Evolutionary conservation across 2,888 invertebrate genomes (phyloP).

Genomic region (Caenorhabditis sp.): DNA sequence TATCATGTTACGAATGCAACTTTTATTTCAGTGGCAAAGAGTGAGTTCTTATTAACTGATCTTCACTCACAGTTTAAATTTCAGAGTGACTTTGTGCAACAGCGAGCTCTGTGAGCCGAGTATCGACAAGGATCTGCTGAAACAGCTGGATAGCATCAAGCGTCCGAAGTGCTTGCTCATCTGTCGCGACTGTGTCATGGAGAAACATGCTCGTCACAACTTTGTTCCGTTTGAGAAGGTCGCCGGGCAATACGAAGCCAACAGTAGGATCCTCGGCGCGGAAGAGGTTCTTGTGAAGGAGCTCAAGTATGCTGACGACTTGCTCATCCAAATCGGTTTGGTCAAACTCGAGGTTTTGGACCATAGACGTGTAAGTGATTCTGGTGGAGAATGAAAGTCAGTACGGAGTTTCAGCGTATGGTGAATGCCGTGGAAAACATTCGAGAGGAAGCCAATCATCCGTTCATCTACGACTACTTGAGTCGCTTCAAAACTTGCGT

Average conservation of each 20-base stretch:
- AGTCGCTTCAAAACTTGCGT: conserved; percentile 9
- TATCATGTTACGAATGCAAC: conserved; percentile 24
- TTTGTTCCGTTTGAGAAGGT: conserved; percentile 35
- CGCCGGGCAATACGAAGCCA: conserved; percentile 28
- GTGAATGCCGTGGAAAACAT: conserved; percentile 43
- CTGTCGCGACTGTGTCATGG: conserved; percentile 29
- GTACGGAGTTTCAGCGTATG: conserved; percentile 44
- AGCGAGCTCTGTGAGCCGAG: background rate
- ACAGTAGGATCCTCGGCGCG: conserved; percentile 1
- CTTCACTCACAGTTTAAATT: background rate
- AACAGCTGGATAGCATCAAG: conserved; percentile 21
- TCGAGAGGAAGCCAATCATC: conserved; percentile 31
- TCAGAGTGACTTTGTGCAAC: conserved; percentile 33
- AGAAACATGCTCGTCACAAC: conserved; percentile 37
- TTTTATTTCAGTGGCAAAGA: background rate
- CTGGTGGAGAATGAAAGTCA: no score
- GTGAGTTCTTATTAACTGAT: background rate
- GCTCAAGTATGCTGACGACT: conserved; percentile 27
- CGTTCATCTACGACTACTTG: conserved; percentile 38
- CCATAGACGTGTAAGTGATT: conserved; percentile 23
- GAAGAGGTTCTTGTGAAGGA: conserved; percentile 5
- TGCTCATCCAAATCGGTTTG: background rate
- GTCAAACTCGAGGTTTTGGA: conserved; percentile 11
- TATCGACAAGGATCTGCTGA: background rate
- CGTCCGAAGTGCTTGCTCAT: conserved; percentile 17